Evolutionary conservation across 2,113 vertebrate genomes (phyloP), one percentile per base, ranked within the genome.

Genomic region (Ctenodactylus gundi): DNA sequence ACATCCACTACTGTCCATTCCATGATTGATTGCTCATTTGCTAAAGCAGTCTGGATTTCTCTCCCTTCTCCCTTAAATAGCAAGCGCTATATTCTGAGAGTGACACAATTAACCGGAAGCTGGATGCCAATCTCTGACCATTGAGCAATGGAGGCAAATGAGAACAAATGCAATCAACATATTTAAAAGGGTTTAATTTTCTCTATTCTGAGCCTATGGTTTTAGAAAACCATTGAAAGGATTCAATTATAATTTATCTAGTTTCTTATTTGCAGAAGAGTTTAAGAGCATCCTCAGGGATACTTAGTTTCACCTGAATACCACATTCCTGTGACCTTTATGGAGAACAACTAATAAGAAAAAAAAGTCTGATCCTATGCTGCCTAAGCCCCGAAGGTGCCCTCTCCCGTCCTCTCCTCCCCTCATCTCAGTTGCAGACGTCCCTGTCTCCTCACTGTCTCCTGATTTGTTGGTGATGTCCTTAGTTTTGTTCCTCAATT

Each of bases 21-120:
- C 85, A 76, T 67, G 87, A 93, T 82, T 62, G 88, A 88, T 90
- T 88, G 96, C 64, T 96, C 91, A 94, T 18, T 77, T 55, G 72
- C 92, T 96, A 65, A 96, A 92, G 86, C 46, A 81, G 11, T 17
- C 78, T 97, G 82, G 46, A 86, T 94, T 87, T 55, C 78, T 85
- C 82, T 78, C 25, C 70, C 18, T 94, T 49, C 86, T 88, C 57
- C 23, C 27, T 41, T 57, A 23, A 73, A 41, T 39, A 92, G 91
- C 36, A 94, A 97, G 62, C 14, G 21, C 78, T 85, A 41, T 29
- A 20, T 92, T 96, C 81, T 85, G n/a, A 39, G 95, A 53, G 93
- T 60, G 88, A 78, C 90, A 77, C 65, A 95, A 93, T 95, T 91
- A 97, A 80, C 49, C 73, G 96, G 80, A 97, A 76, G 31, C 75